Evolutionary conservation across 2,797 vertebrate genomes (phyloP).

Genomic region (Galagoides demidoff): DNA sequence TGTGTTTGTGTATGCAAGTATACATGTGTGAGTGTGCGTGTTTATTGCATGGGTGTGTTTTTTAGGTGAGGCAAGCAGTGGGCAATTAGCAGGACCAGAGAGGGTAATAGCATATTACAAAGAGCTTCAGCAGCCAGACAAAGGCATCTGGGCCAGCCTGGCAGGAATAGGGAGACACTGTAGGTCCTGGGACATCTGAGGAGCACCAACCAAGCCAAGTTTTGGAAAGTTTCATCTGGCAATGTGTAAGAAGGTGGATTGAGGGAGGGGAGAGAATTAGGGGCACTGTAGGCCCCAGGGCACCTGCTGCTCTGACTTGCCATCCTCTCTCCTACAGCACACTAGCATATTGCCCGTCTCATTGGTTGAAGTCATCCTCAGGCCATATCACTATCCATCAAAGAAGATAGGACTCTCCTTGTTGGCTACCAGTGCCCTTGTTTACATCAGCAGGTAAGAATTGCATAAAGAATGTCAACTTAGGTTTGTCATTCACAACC

Average conservation of each 20-base stretch:
- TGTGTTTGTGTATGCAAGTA: not conserved
- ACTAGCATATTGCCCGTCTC: slow-evolving; percentile 89
- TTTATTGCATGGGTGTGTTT: not conserved
- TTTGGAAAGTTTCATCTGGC: not conserved
- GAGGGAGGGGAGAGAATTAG: not conserved
- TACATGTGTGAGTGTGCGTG: not conserved
- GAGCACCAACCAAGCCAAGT: not conserved
- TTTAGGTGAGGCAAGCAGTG: not conserved
- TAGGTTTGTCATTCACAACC: not conserved
- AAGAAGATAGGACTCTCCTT: slow-evolving; percentile 89
- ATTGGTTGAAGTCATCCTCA: slow-evolving; percentile 89
- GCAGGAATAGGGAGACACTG: not conserved
- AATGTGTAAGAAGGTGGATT: not conserved
- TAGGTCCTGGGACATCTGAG: too few species aligned
- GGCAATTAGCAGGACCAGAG: not conserved
- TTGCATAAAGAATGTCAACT: not conserved
- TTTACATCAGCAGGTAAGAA: slow-evolving; percentile 93
- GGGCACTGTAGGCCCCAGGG: not conserved
- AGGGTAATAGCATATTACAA: not conserved
- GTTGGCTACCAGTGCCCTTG: slow-evolving; percentile 82
- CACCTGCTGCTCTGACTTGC: not conserved
- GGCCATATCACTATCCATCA: slow-evolving; percentile 89
- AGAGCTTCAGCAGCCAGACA: not conserved
- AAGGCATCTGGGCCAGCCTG: not conserved
- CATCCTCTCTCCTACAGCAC: slow-evolving; percentile 88